Conservation (phyloP, 1,140 invertebrate species). For the Hycleus phaleratus region DNA sequence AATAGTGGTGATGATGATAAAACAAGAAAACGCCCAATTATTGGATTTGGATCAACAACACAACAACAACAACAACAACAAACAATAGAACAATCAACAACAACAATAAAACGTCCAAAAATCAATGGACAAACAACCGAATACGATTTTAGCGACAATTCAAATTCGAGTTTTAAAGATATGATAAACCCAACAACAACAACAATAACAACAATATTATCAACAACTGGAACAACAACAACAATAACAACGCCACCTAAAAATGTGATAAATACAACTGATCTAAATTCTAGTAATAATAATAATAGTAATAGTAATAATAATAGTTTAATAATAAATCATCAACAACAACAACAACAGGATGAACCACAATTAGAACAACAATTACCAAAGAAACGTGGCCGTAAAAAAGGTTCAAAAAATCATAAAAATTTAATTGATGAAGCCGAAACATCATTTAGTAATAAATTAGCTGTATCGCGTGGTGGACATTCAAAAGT, state of each 20-base stretch:
- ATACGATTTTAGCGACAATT: slow-evolving; percentile 37
- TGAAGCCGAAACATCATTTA: slow-evolving; percentile 49
- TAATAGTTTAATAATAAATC: too few relatives aligned
- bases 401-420: slow-evolving; percentile 63
- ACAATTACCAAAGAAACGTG: slow-evolving; percentile 50
- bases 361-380: slow-evolving; percentile 28
- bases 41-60: slow-evolving; percentile 3
- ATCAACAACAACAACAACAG: not conserved
- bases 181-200: slow-evolving; percentile 25
- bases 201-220: slow-evolving; percentile 25
- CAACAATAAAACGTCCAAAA: slow-evolving; percentile 22
- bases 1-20: not conserved
- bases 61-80: slow-evolving; percentile 25
- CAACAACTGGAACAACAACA: too few relatives aligned
- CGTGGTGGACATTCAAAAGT: slow-evolving; percentile 58
- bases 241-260: too few relatives aligned
- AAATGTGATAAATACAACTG: too few relatives aligned
- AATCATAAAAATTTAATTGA: slow-evolving; percentile 46
- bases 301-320: too few relatives aligned
- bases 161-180: slow-evolving; percentile 40
- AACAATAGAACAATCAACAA: not conserved
- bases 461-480: slow-evolving; percentile 56
- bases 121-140: slow-evolving; percentile 32
- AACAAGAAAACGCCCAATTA: not conserved
- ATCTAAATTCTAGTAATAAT: slow-evolving; percentile 1